These are phyloP conservation scores for Muricea muricata DNA, from an alignment of 92 coral and sea anemone species.

Conservation along the genomic window DNA sequence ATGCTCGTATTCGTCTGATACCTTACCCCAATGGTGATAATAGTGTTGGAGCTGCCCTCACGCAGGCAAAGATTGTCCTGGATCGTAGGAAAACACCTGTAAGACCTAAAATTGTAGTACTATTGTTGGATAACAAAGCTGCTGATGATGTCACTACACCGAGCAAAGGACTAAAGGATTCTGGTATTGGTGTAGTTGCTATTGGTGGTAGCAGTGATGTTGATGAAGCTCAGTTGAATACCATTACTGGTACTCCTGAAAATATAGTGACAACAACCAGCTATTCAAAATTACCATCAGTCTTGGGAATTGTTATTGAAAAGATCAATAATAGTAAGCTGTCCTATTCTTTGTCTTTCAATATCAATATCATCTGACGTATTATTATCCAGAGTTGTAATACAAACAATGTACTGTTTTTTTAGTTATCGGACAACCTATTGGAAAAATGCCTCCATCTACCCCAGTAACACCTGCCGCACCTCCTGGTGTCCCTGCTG, in stretches of 20 bases:
- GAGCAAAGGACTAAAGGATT: not conserved
- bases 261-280: slow-evolving; percentile 10
- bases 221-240: slow-evolving; percentile 18
- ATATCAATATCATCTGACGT: no score
- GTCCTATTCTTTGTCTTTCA: not conserved
- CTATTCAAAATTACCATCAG: slow-evolving; percentile 9
- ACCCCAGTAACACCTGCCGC: slow-evolving; percentile 5
- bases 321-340: slow-evolving; percentile 38
- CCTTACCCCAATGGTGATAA: slow-evolving; percentile 22
- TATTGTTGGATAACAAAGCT: slow-evolving; percentile 34
- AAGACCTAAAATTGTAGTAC: slow-evolving; percentile 20
- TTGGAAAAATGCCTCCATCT: slow-evolving; percentile 40
- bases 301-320: slow-evolving; percentile 27
- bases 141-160: slow-evolving; percentile 21
- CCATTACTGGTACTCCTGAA: slow-evolving; percentile 12
- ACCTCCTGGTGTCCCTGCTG: not conserved
- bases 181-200: slow-evolving; percentile 31
- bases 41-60: slow-evolving; percentile 38
- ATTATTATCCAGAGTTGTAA: no score
- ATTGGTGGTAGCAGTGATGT: slow-evolving; percentile 29
- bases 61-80: not conserved
- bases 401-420: no score
- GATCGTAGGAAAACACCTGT: slow-evolving; percentile 14
- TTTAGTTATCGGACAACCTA: slow-evolving; percentile 42
- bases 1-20: slow-evolving; percentile 22